Evolutionary conservation across 2,888 invertebrate genomes (phyloP).

Genomic region (Cancer borealis): DNA sequence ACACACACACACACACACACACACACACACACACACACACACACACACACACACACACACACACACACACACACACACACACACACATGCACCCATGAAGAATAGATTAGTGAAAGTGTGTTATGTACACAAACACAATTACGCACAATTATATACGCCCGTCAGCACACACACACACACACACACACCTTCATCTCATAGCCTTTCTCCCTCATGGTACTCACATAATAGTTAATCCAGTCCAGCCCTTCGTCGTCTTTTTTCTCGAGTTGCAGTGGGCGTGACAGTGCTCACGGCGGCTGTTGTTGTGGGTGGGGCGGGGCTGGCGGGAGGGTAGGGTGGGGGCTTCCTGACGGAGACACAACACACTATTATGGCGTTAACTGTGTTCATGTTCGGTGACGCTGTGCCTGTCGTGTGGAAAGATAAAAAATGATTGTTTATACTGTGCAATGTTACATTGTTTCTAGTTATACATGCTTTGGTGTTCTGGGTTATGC

Average conservation of each 20-base stretch:
- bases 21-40: slow-evolving; percentile 11
- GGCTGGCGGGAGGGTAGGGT: not conserved
- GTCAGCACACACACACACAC: not conserved
- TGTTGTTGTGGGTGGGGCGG: slow-evolving; percentile 22
- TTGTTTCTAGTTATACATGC: slow-evolving; percentile 55
- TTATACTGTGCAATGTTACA: slow-evolving; percentile 56
- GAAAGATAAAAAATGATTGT: slow-evolving; percentile 24
- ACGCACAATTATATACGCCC: not conserved
- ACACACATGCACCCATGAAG: not conserved
- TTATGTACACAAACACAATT: not conserved
- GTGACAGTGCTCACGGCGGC: not conserved
- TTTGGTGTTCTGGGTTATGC: slow-evolving; percentile 60
- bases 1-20: not conserved
- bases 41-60: not conserved
- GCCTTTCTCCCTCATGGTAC: not conserved
- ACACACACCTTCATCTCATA: not conserved
- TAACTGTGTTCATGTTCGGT: not conserved
- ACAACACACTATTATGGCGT: slow-evolving; percentile 5
- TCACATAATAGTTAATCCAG: slow-evolving; percentile 11
- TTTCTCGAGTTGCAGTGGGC: not conserved
- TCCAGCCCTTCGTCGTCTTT: not conserved
- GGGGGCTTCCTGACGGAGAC: not conserved
- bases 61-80: not conserved
- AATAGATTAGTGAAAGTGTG: not conserved
- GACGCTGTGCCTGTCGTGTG: not conserved